phyloP scores from a whole-genome alignment of 2,888 invertebrate species.

The Ornithoptera alexandrae region DNA sequence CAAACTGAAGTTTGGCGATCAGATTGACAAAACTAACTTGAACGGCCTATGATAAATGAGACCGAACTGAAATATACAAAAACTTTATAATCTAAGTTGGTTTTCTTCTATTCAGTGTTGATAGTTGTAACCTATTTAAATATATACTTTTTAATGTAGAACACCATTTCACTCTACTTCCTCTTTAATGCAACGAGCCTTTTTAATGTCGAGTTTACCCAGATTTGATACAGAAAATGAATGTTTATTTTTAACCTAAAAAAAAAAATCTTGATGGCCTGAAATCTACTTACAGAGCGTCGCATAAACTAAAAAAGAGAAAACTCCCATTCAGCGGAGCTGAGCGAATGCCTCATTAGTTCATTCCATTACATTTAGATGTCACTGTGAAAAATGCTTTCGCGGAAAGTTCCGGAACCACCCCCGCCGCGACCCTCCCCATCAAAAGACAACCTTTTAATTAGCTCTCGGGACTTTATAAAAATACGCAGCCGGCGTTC shows the following conservation, averaged over 20 bases:
- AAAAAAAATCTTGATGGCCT: neutral
- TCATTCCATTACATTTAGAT: constrained; percentile 26
- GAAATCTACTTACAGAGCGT: too few relatives aligned
- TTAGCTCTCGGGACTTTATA: constrained; percentile 51
- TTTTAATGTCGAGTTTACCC: too few relatives aligned
- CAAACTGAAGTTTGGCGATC: too few relatives aligned
- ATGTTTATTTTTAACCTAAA: neutral
- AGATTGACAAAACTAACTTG: too few relatives aligned
- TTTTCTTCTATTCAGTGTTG: too few relatives aligned
- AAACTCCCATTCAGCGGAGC: constrained; percentile 1
- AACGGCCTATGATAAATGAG: too few relatives aligned
- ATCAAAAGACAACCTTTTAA: constrained; percentile 43
- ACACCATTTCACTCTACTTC: too few relatives aligned
- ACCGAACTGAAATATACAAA: too few relatives aligned
- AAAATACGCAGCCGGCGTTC: constrained; percentile 48
- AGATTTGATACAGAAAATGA: neutral
- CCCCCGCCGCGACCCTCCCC: constrained; percentile 5
- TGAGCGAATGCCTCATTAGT: constrained; percentile 13
- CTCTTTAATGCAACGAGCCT: too few relatives aligned
- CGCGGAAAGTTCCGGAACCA: constrained; percentile 15
- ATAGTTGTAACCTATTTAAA: too few relatives aligned
- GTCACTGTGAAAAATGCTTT: constrained; percentile 21
- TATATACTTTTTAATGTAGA: too few relatives aligned
- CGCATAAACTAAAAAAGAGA: neutral
- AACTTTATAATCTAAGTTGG: too few relatives aligned